These are phyloP conservation scores for Achroia grisella DNA, from an alignment of 1,140 invertebrate genomes.

Conservation along the genomic window DNA sequence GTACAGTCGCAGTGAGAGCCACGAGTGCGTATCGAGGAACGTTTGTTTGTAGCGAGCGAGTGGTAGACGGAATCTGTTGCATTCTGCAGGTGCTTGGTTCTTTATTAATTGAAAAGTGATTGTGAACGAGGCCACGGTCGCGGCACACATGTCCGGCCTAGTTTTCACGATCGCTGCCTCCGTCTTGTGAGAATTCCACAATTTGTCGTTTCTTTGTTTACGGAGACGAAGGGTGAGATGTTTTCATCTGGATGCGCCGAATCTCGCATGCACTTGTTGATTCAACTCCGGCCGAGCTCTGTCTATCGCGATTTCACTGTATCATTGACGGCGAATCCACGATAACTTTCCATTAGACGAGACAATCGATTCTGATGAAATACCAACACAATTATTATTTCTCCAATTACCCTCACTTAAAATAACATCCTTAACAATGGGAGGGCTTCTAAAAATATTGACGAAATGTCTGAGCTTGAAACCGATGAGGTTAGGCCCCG, in stretches of 20 bases:
- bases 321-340: not conserved
- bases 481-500: not conserved
- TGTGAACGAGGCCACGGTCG: constrained; percentile 66
- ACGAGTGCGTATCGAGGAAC: constrained; percentile 27
- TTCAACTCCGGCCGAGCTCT: constrained; percentile 15
- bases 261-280: constrained; percentile 49
- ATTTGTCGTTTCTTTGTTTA: constrained; percentile 55
- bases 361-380: constrained; percentile 1
- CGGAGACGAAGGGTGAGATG: constrained; percentile 11
- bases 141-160: constrained; percentile 67
- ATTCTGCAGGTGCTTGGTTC: constrained; percentile 61
- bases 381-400: not conserved
- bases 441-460: not conserved
- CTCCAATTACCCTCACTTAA: not conserved
- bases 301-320: not conserved
- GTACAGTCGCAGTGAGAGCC: constrained; percentile 25
- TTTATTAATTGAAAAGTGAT: constrained; percentile 72
- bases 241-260: constrained; percentile 9
- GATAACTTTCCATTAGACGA: constrained; percentile 1
- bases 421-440: not conserved
- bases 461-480: no score
- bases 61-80: constrained; percentile 44
- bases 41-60: constrained; percentile 22
- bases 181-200: constrained; percentile 52
- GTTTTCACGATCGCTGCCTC: constrained; percentile 63